phyloP scores from a whole-genome alignment of 2,888 invertebrate genomes.

The Imbricaverruca yamaguchii region DNA sequence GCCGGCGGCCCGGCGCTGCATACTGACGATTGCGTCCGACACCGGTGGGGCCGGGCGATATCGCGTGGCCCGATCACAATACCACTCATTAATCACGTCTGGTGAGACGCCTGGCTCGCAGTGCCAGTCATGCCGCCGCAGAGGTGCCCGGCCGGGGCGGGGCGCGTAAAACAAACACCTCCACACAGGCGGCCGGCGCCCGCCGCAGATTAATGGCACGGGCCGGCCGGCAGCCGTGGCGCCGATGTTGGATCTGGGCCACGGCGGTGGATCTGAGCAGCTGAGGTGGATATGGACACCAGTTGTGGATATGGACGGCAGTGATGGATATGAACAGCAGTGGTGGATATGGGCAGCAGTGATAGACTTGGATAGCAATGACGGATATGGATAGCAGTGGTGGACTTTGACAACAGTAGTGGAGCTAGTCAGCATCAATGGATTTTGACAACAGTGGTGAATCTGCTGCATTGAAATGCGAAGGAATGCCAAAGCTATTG shows the following conservation, averaged over 20 bases:
- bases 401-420: too few relatives aligned
- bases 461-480: too few relatives aligned
- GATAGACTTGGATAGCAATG: too few relatives aligned
- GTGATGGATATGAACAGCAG: too few relatives aligned
- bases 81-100: neutral
- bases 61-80: neutral
- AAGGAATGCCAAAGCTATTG: too few relatives aligned
- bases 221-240: neutral
- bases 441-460: too few relatives aligned
- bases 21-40: neutral
- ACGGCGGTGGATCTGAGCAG: too few relatives aligned
- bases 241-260: neutral
- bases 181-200: neutral
- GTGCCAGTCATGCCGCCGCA: neutral
- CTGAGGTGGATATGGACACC: too few relatives aligned
- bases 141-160: neutral
- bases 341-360: too few relatives aligned
- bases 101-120: neutral
- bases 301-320: too few relatives aligned
- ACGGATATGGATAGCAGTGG: too few relatives aligned
- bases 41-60: neutral
- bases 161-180: neutral
- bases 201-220: neutral
- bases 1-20: neutral
- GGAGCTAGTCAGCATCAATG: too few relatives aligned